Evolutionary conservation across 2,113 vertebrate species (phyloP).

Genomic region (Phalacrocorax brasilianus): DNA sequence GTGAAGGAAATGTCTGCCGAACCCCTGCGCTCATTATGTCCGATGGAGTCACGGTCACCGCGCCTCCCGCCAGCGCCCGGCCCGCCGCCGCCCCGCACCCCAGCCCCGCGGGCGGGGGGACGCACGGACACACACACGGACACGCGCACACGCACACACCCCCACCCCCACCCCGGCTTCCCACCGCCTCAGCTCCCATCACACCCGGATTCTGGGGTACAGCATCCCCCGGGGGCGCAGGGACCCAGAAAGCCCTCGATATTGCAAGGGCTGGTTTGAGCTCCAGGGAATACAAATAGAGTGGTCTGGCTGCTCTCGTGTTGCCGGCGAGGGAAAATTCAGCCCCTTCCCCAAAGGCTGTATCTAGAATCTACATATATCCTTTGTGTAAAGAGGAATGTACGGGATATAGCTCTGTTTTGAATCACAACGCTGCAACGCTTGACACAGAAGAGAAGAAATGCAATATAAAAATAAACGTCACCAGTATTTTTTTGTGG

Average conservation of each 20-base stretch:
- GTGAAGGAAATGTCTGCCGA: neutral
- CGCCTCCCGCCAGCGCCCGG: neutral
- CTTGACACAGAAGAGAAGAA: neutral
- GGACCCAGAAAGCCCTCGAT: no score
- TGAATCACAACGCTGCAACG: neutral
- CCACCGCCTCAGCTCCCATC: no score
- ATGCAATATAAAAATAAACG: neutral
- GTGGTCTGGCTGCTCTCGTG: neutral
- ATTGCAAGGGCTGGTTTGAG: neutral
- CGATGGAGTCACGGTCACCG: constrained; percentile 1
- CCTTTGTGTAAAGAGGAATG: neutral
- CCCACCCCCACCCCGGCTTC: no score
- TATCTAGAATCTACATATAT: neutral
- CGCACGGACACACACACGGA: neutral
- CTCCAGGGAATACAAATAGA: neutral
- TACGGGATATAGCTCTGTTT: fast-evolving
- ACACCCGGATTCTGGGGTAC: no score
- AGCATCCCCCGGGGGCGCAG: no score
- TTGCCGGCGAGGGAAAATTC: neutral
- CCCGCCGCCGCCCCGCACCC: neutral
- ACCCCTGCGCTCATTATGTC: constrained; percentile 40
- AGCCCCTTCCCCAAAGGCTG: neutral
- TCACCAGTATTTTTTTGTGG: no score
- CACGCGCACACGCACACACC: no score
- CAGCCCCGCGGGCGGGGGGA: neutral